A percentile compares a stretch with the other conserved stretches of the same genome.
Evolutionary conservation across 2,797 vertebrate species (phyloP).

Genomic region (Eleutherodactylus coqui): DNA sequence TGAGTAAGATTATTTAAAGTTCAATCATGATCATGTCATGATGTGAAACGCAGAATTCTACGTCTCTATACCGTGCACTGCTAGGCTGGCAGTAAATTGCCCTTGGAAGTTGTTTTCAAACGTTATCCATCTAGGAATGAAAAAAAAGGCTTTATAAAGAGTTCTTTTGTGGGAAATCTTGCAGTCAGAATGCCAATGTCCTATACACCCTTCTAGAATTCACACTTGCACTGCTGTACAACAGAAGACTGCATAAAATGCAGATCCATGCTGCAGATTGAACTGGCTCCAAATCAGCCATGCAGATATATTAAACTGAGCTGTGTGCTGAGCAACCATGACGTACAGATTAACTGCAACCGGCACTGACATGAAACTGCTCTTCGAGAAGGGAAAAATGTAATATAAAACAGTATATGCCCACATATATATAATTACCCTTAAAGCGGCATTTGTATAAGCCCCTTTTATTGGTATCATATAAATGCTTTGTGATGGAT

Average conservation of each 20-base stretch:
- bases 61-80: constrained; percentile 20
- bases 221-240: constrained; percentile 7
- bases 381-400: not conserved
- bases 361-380: not conserved
- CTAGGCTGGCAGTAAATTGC: constrained; percentile 3
- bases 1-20: not conserved
- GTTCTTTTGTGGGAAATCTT: constrained; percentile 22
- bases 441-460: not conserved
- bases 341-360: not conserved
- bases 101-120: constrained; percentile 23
- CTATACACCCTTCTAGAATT: constrained; percentile 19
- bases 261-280: constrained; percentile 43
- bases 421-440: not conserved
- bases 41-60: not conserved
- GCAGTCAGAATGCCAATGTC: constrained; percentile 27
- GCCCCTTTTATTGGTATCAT: not conserved
- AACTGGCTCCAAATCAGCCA: constrained; percentile 36
- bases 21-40: constrained; percentile 3
- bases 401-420: not conserved
- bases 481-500: not conserved
- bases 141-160: constrained; percentile 16
- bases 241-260: constrained; percentile 30
- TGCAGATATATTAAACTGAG: constrained; percentile 29
- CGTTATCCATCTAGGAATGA: constrained; percentile 6
- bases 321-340: not conserved